Conservation (phyloP, 2,113 vertebrate species). For the Sardina pilchardus region DNA sequence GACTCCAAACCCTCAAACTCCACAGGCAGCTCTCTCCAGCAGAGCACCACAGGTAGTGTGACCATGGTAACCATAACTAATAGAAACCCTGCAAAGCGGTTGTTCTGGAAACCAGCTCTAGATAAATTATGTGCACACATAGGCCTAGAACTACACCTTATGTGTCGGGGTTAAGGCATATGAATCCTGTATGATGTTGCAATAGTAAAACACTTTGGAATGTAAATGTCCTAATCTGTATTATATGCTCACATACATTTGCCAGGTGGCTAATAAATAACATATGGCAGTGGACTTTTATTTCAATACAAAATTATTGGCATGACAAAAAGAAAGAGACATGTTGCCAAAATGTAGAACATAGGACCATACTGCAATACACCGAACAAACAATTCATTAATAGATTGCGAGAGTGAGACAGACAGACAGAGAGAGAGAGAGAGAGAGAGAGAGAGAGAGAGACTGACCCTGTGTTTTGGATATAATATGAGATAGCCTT, state of each 20-base stretch:
- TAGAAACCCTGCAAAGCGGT: neutral
- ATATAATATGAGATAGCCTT: neutral
- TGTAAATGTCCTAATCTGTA: neutral
- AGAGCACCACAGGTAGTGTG: slow-evolving; percentile 4
- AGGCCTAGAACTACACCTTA: neutral
- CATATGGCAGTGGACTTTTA: neutral
- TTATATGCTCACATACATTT: too few relatives aligned
- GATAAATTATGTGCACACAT: neutral
- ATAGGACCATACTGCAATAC: neutral
- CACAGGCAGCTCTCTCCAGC: neutral
- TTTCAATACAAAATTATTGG: too few relatives aligned
- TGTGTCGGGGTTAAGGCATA: too few relatives aligned
- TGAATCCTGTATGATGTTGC: neutral
- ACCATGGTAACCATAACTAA: neutral
- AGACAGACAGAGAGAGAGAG: neutral
- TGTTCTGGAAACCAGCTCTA: neutral
- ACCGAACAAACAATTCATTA: neutral
- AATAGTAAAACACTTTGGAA: too few relatives aligned
- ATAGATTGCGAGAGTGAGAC: neutral
- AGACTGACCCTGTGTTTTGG: neutral
- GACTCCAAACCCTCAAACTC: neutral
- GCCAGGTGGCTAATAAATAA: neutral
- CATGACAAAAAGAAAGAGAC: too few relatives aligned
- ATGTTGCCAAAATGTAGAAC: too few relatives aligned
- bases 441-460: neutral